phyloP scores from a whole-genome alignment of 2,888 invertebrate genomes.

The Acheta domesticus region DNA sequence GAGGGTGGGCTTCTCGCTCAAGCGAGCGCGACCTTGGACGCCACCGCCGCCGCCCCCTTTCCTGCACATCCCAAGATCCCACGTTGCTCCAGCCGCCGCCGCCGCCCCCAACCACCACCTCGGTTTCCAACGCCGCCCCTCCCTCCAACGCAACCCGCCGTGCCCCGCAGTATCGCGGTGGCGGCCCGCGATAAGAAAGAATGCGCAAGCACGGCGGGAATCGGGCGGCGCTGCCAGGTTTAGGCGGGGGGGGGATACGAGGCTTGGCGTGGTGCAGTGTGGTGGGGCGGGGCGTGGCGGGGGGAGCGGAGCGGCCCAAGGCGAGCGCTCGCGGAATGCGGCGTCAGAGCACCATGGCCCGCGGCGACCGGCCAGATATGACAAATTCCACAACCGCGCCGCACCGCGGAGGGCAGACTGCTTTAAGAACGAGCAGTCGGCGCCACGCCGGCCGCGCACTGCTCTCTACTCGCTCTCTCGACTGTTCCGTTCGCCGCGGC shows the following conservation, averaged over 20 bases:
- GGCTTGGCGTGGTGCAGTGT: too few relatives aligned
- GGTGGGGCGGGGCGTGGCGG: too few relatives aligned
- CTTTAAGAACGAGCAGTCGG: too few relatives aligned
- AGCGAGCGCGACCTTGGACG: background rate
- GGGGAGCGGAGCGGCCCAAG: background rate
- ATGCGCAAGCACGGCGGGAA: background rate
- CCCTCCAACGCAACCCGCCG: background rate
- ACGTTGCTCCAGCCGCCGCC: too few relatives aligned
- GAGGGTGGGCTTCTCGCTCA: background rate
- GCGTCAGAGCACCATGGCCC: background rate
- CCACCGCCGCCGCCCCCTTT: background rate
- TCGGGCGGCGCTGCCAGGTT: background rate
- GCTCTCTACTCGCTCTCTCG: too few relatives aligned
- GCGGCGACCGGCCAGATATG: background rate
- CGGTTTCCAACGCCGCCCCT: background rate
- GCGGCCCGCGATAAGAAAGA: background rate
- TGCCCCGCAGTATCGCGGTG: background rate
- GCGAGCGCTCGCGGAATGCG: background rate
- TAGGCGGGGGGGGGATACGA: too few relatives aligned
- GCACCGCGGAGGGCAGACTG: too few relatives aligned
- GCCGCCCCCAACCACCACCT: background rate
- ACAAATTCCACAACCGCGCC: too few relatives aligned
- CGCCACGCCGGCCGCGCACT: too few relatives aligned
- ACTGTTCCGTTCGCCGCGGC: too few relatives aligned
- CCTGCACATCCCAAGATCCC: too few relatives aligned